Evolutionary conservation across 2,113 vertebrate genomes (phyloP).

Genomic region (Centrocercus urophasianus): DNA sequence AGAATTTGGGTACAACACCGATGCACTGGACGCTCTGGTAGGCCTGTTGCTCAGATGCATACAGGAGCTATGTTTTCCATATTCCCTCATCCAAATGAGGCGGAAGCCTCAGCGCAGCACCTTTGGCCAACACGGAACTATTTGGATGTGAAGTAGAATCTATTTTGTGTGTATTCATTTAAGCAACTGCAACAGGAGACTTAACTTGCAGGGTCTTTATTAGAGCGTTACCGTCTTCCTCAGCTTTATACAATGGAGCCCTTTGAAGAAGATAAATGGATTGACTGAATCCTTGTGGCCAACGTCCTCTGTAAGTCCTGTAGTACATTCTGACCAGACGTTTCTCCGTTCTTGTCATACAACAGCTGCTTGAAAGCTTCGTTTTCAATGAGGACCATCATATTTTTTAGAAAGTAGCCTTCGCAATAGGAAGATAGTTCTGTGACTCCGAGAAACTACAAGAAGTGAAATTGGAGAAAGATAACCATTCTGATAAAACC

Average conservation of each 20-base stretch:
- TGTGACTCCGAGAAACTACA: slow-evolving; percentile 91
- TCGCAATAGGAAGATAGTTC: slow-evolving; percentile 94
- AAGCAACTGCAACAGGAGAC: slow-evolving; percentile 59
- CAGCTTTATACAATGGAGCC: slow-evolving; percentile 91
- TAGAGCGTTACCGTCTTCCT: neutral
- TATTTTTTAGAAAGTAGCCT: slow-evolving; percentile 98
- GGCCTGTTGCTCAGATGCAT: slow-evolving; percentile 24
- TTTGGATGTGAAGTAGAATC: slow-evolving; percentile 4
- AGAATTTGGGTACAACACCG: neutral
- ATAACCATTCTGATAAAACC: neutral
- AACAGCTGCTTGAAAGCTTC: slow-evolving; percentile 97
- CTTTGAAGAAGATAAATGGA: slow-evolving; percentile 97
- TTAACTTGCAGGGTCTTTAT: slow-evolving; percentile 33
- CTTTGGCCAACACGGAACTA: slow-evolving; percentile 54
- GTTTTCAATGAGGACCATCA: slow-evolving; percentile 95
- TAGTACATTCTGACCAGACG: slow-evolving; percentile 86
- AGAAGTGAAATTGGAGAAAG: slow-evolving; percentile 45
- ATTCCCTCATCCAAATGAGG: slow-evolving; percentile 34
- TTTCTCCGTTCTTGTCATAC: slow-evolving; percentile 89
- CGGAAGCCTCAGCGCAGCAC: slow-evolving; percentile 53
- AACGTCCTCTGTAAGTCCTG: slow-evolving; percentile 95
- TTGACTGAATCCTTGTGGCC: slow-evolving; percentile 93
- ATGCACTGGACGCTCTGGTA: neutral
- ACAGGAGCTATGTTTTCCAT: slow-evolving; percentile 24
- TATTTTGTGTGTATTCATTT: slow-evolving; percentile 7